Evolutionary conservation across 2,888 invertebrate genomes (phyloP).

Genomic region (Rhagium mordax): DNA sequence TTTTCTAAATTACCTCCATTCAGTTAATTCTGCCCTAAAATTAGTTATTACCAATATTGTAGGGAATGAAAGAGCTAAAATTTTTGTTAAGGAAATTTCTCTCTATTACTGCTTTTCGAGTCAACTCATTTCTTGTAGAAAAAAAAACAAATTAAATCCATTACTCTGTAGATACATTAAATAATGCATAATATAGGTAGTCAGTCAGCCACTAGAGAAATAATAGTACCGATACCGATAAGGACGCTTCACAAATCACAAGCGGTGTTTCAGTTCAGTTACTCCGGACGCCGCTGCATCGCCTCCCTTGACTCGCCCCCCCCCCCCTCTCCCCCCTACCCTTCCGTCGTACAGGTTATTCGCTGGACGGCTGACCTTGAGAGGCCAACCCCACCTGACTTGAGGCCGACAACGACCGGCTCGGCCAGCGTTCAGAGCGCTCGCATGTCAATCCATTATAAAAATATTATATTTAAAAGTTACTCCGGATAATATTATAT

Average conservation of each 20-base stretch:
- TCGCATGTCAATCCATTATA: slow-evolving; percentile 25
- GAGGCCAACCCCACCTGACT: slow-evolving; percentile 64
- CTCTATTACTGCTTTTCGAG: too few relatives aligned
- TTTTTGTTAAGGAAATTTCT: too few relatives aligned
- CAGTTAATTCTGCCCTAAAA: too few relatives aligned
- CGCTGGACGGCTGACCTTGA: slow-evolving; percentile 65
- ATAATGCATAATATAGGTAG: too few relatives aligned
- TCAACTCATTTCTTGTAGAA: too few relatives aligned
- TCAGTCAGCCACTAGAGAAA: too few relatives aligned
- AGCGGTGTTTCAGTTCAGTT: not conserved
- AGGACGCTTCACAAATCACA: not conserved
- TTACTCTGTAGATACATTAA: too few relatives aligned
- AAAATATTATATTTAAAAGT: slow-evolving; percentile 22
- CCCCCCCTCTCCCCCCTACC: slow-evolving; percentile 34
- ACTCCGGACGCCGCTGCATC: slow-evolving; percentile 8
- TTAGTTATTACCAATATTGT: too few relatives aligned
- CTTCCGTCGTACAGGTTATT: slow-evolving; percentile 61
- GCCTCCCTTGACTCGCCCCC: slow-evolving; percentile 28
- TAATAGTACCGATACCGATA: too few relatives aligned
- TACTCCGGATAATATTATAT: slow-evolving; percentile 6
- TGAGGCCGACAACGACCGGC: slow-evolving; percentile 39
- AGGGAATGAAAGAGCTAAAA: too few relatives aligned
- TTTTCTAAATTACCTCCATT: too few relatives aligned
- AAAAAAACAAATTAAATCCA: too few relatives aligned
- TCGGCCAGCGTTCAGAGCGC: slow-evolving; percentile 1